Evolutionary conservation across 1,140 invertebrate genomes (phyloP), one percentile per base, ranked within the genome.

Genomic region (Dendrolimus kikuchii): DNA sequence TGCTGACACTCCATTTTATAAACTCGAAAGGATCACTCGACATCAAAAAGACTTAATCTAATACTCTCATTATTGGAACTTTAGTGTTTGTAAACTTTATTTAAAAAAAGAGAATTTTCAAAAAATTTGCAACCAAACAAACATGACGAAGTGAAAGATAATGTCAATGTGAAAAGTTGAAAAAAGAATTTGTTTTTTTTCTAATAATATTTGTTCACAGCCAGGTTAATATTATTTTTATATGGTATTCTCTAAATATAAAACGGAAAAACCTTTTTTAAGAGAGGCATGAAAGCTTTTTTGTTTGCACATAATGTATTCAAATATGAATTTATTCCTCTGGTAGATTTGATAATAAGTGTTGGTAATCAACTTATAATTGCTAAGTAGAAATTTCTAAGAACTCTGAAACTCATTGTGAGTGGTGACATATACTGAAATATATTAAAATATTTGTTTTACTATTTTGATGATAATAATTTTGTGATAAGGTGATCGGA

Each of bases 1-100:
- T 70, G 50, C 65, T 82, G 71, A 76, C 73, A 78, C 68, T 83
- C 82, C 82, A 86, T 86, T 65, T 58, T 40, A 77, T 65, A 57
- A 68, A 58, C 43, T 64, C 55, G 48, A 73, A 71, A 7, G 68
- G 71, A 64, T 81, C 75, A 40, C 59, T 57, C 49, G 60, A 76
- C 78, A 84, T 84, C 38, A 67, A 53, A 68, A 37, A 46, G 43
- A 63, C 53, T 44, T 58, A 59, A 51, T 48, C 57, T 64, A 62
- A 60, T 59, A 54, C 38, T 70, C 54, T 57, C 59, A 54, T 57
- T 48, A 55, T 55, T 64, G 55, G 42, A 43, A 57, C 43, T 43
- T 55, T 41, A 57, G 48, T 41, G 38, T 56, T 62, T 57, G 45
- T 40, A 46, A 59, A 59, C 57, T 52, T 64, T 55, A 56, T 40